These are phyloP conservation scores for Lobophora halterata DNA, from an alignment of 2,888 invertebrate genomes.

Conservation along the genomic window DNA sequence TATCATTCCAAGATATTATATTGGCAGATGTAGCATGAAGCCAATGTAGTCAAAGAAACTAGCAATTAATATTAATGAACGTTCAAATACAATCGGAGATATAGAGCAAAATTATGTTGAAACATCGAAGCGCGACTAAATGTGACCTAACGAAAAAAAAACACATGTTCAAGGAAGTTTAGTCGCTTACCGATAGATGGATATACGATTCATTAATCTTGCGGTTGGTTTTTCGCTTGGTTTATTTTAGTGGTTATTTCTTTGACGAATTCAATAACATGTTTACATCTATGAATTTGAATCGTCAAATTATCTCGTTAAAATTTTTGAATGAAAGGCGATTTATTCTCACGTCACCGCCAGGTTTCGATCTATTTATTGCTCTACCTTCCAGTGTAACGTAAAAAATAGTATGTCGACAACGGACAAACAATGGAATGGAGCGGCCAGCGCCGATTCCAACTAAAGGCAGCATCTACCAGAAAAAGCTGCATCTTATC, in stretches of 20 bases:
- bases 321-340: constrained; percentile 36
- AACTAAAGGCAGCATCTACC: constrained; percentile 51
- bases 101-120: constrained; percentile 29
- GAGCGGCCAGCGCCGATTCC: constrained; percentile 47
- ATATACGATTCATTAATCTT: constrained; percentile 26
- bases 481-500: constrained; percentile 74
- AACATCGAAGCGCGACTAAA: constrained; percentile 25
- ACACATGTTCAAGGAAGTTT: constrained; percentile 28
- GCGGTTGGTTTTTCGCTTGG: not conserved
- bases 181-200: constrained; percentile 39
- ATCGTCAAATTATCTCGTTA: constrained; percentile 45
- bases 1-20: constrained; percentile 6
- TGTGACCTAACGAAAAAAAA: constrained; percentile 26
- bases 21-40: constrained; percentile 19
- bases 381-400: constrained; percentile 43
- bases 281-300: constrained; percentile 4
- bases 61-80: constrained; percentile 26
- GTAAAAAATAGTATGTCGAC: constrained; percentile 47
- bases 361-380: constrained; percentile 59
- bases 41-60: constrained; percentile 29
- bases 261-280: not conserved
- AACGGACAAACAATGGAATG: constrained; percentile 60
- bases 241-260: constrained; percentile 5
- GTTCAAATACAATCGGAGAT: constrained; percentile 23
- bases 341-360: constrained; percentile 52